Evolutionary conservation across 2,888 invertebrate genomes (phyloP).

Genomic region (Torymus texanus): DNA sequence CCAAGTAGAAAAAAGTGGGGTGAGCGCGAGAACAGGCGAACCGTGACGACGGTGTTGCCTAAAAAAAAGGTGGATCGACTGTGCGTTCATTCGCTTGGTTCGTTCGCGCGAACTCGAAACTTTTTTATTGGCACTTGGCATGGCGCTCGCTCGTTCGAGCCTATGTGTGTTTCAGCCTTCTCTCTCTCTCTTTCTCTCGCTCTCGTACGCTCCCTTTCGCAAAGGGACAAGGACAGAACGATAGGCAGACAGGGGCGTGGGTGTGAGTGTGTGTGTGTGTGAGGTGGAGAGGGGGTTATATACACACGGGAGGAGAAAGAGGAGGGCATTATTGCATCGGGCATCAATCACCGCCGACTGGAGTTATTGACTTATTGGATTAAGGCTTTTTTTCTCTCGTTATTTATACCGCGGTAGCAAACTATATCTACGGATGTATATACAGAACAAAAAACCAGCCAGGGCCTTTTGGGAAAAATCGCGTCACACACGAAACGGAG

Average conservation of each 20-base stretch:
- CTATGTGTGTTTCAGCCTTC: too few relatives aligned
- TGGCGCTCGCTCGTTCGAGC: background rate
- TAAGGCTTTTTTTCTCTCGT: slow-evolving; percentile 59
- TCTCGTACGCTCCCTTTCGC: background rate
- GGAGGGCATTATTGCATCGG: slow-evolving; percentile 60
- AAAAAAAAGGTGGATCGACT: slow-evolving; percentile 39
- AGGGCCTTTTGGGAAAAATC: slow-evolving; percentile 52
- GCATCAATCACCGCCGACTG: slow-evolving; percentile 65
- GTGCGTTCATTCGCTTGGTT: slow-evolving; percentile 44
- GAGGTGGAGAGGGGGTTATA: background rate
- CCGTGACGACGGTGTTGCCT: slow-evolving; percentile 30
- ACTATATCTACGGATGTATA: background rate
- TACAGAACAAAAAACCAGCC: slow-evolving; percentile 51
- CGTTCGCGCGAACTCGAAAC: slow-evolving; percentile 22
- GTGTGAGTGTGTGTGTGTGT: too few relatives aligned
- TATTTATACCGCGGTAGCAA: slow-evolving; percentile 34
- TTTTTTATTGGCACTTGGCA: slow-evolving; percentile 40
- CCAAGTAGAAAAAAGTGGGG: slow-evolving; percentile 19
- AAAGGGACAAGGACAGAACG: slow-evolving; percentile 16
- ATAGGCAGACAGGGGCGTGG: slow-evolving; percentile 10
- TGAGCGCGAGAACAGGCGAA: background rate
- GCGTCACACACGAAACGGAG: slow-evolving; percentile 10
- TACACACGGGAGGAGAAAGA: background rate
- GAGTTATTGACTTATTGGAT: slow-evolving; percentile 63
- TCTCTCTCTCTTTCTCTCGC: slow-evolving; percentile 30